Percentiles rank a stretch among this genome's conserved stretches.
phyloP scores from a whole-genome alignment of 2,113 vertebrate species.

The Pseudorhombus dupliciocellatus region DNA sequence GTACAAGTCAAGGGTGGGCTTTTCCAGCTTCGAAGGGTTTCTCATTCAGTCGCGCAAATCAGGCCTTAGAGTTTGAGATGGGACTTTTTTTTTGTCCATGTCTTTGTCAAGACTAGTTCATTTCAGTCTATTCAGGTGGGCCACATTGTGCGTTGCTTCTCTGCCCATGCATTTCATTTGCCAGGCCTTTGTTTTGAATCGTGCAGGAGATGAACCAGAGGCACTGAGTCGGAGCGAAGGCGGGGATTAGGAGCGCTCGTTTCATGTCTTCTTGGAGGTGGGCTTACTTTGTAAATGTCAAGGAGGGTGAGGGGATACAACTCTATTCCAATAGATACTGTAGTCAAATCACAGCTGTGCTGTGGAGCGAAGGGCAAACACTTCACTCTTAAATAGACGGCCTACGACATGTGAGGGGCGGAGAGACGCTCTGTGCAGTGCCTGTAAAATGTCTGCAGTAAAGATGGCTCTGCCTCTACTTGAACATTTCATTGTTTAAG shows the following conservation, averaged over 20 bases:
- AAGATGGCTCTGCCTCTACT: background rate
- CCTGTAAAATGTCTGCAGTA: background rate
- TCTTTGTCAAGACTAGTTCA: constrained; percentile 72
- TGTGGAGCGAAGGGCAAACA: background rate
- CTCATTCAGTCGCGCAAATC: constrained; percentile 69
- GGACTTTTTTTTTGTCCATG: constrained; percentile 63
- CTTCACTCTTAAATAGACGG: background rate
- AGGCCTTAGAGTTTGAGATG: constrained; percentile 56
- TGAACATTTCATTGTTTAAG: background rate
- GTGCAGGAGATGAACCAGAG: constrained; percentile 66
- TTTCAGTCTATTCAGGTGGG: constrained; percentile 74
- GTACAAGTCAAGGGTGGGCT: constrained; percentile 62
- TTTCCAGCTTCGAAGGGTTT: constrained; percentile 66
- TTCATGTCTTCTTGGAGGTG: constrained; percentile 63
- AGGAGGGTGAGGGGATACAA: constrained; percentile 53
- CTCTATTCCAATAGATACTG: constrained; percentile 50
- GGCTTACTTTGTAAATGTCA: constrained; percentile 62
- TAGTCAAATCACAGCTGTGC: constrained; percentile 6
- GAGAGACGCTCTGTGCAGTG: background rate
- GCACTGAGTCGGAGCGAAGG: constrained; percentile 68
- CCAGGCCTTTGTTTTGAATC: constrained; percentile 72
- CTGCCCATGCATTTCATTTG: constrained; percentile 75
- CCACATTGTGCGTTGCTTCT: constrained; percentile 58
- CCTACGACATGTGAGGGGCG: too few species aligned
- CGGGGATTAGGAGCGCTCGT: constrained; percentile 68